Evolutionary conservation across 2,797 vertebrate genomes (phyloP).

Genomic region (Xiphorhynchus erythropygius): DNA sequence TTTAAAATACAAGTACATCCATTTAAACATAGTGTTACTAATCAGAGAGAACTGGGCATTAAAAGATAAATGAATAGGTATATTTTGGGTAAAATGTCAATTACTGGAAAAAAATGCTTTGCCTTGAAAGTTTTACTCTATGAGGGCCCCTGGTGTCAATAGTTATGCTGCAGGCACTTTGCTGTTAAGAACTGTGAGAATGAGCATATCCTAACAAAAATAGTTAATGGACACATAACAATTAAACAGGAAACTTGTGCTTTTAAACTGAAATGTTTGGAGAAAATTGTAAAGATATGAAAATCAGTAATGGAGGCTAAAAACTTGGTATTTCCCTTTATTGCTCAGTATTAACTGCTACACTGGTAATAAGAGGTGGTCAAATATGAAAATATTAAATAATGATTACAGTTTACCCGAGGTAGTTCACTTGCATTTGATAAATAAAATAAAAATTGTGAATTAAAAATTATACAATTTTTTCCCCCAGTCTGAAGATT

Average conservation of each 20-base stretch:
- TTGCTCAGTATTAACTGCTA: not conserved
- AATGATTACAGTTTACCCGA: not conserved
- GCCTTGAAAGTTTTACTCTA: not conserved
- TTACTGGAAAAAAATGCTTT: not conserved
- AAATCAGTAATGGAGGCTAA: not conserved
- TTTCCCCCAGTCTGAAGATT: slow-evolving; percentile 90
- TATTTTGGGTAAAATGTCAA: not conserved
- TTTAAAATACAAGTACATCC: not conserved
- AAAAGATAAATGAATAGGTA: not conserved
- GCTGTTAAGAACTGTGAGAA: not conserved
- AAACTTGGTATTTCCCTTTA: not conserved
- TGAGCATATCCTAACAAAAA: not conserved
- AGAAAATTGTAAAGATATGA: fast-evolving
- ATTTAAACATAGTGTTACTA: not conserved
- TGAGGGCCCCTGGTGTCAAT: slow-evolving; percentile 21
- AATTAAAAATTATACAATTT: not conserved
- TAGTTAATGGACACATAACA: not conserved
- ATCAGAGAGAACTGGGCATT: not conserved
- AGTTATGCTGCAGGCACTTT: not conserved
- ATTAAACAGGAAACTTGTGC: not conserved
- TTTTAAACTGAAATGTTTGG: not conserved
- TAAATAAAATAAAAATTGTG: not conserved
- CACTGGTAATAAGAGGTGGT: not conserved
- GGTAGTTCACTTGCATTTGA: not conserved
- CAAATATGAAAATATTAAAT: not conserved